These are phyloP conservation scores for Omphaloscelis lunosa DNA, from an alignment of 2,888 invertebrate species.

Conservation along the genomic window DNA sequence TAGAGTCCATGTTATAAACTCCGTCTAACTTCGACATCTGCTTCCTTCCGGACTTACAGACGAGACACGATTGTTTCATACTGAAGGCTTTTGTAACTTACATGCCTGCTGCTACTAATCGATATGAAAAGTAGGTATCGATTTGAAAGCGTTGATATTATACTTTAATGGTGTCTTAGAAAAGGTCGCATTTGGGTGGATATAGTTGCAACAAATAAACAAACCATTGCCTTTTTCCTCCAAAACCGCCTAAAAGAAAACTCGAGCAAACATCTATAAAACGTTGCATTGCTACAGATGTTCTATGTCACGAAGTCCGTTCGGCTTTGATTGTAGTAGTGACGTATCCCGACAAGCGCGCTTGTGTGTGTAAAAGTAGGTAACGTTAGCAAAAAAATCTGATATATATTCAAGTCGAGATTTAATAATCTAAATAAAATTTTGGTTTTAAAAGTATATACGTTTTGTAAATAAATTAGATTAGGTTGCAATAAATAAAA, in stretches of 20 bases:
- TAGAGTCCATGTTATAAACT: constrained; percentile 36
- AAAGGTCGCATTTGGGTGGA: background rate
- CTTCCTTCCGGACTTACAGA: constrained; percentile 31
- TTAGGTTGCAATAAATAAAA: too few relatives aligned
- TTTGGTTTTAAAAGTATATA: too few relatives aligned
- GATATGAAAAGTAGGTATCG: background rate
- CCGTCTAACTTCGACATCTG: constrained; percentile 44
- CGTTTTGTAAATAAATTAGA: too few relatives aligned
- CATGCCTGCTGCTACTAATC: constrained; percentile 3
- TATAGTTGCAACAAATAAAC: background rate
- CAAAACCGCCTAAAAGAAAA: background rate
- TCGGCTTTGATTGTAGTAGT: too few relatives aligned
- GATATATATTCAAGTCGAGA: too few relatives aligned
- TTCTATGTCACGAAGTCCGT: too few relatives aligned
- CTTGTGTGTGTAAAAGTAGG: too few relatives aligned
- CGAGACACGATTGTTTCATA: constrained; percentile 32
- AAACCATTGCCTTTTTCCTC: background rate
- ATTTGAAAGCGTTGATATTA: background rate
- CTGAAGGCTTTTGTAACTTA: constrained; percentile 17
- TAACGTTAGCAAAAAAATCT: too few relatives aligned
- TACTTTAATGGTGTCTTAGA: background rate
- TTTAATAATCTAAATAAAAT: too few relatives aligned
- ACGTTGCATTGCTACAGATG: constrained; percentile 16
- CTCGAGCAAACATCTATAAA: background rate
- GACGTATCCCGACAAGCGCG: too few relatives aligned